Conservation (phyloP, 2,888 invertebrate species). For the Epinotia bilunana region DNA sequence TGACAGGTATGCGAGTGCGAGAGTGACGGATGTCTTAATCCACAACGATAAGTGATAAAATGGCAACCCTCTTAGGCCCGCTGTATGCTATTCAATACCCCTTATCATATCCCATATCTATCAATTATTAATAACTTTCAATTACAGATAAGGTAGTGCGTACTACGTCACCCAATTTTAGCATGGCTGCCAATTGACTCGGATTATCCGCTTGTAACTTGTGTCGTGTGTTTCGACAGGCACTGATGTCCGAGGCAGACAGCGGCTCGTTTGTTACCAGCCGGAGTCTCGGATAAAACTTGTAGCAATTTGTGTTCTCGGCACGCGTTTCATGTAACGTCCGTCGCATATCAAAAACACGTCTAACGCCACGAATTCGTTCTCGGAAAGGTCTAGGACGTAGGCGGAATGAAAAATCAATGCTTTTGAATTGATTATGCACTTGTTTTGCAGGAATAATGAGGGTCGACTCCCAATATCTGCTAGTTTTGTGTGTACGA, state of each 20-base stretch:
- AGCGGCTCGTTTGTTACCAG: slow-evolving; percentile 67
- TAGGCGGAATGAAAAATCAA: slow-evolving; percentile 57
- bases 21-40: too few species aligned
- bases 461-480: not conserved
- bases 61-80: too few species aligned
- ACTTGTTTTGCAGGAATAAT: slow-evolving; percentile 8
- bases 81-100: slow-evolving; percentile 25
- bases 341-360: slow-evolving; percentile 62
- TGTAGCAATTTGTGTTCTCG: slow-evolving; percentile 72
- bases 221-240: slow-evolving; percentile 62
- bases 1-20: too few species aligned
- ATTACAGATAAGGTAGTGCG: slow-evolving; percentile 3
- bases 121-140: not conserved
- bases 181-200: not conserved
- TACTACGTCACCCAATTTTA: slow-evolving; percentile 6
- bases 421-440: slow-evolving; percentile 7
- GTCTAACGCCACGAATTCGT: slow-evolving; percentile 62
- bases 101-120: slow-evolving; percentile 32
- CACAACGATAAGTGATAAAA: too few species aligned
- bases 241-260: slow-evolving; percentile 59
- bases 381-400: slow-evolving; percentile 64
- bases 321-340: slow-evolving; percentile 67
- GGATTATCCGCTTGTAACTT: slow-evolving; percentile 53
- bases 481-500: not conserved
- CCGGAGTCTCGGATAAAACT: slow-evolving; percentile 62